These are phyloP conservation scores for Leptodactylus fuscus DNA, from an alignment of 2,113 vertebrate species.

Conservation along the genomic window DNA sequence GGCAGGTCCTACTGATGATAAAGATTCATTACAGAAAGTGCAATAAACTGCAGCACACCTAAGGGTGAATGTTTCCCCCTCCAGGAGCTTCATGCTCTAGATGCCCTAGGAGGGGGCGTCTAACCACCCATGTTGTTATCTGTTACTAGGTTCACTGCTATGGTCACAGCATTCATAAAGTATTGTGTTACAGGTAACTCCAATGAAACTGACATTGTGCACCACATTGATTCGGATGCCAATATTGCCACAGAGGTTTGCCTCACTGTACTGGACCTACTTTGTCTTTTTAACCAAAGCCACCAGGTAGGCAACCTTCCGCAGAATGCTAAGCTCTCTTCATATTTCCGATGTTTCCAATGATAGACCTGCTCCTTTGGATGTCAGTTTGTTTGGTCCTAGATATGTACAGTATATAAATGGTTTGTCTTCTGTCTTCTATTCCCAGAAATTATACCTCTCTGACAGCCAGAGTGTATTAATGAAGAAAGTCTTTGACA, in stretches of 20 bases:
- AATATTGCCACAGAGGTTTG: slow-evolving; percentile 93
- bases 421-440: background rate
- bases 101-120: too few relatives aligned
- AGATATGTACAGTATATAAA: background rate
- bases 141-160: too few relatives aligned
- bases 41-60: too few relatives aligned
- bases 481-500: slow-evolving; percentile 98
- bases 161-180: too few relatives aligned
- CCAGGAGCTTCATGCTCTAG: too few relatives aligned
- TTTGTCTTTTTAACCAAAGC: slow-evolving; percentile 90
- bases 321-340: background rate
- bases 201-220: slow-evolving; percentile 86
- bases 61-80: too few relatives aligned
- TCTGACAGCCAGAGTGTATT: slow-evolving; percentile 91
- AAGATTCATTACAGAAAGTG: too few relatives aligned
- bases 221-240: slow-evolving; percentile 91
- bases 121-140: too few relatives aligned
- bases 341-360: background rate
- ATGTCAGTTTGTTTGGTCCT: background rate
- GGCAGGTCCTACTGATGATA: too few relatives aligned
- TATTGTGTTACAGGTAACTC: slow-evolving; percentile 72
- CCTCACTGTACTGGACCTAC: slow-evolving; percentile 89
- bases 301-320: slow-evolving; percentile 82
- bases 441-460: slow-evolving; percentile 72
- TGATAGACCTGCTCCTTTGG: too few relatives aligned